These are phyloP conservation scores for Gallinago nigripennis DNA, from an alignment of 2,797 vertebrate genomes.

Conservation along the genomic window DNA sequence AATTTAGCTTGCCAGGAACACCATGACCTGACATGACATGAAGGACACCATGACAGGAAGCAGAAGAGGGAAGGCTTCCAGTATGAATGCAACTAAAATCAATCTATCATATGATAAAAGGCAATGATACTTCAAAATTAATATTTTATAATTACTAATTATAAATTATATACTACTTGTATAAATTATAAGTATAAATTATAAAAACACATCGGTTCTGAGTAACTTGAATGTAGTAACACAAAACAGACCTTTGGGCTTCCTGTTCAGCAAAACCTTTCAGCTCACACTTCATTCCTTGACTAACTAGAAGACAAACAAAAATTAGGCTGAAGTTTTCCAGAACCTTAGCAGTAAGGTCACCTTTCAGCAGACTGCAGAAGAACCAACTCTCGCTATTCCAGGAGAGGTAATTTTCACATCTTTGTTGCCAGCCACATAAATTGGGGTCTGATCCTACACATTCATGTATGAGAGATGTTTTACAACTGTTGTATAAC, in stretches of 20 bases:
- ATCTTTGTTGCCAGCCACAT: background rate
- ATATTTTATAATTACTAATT: background rate
- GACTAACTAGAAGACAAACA: background rate
- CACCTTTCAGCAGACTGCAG: background rate
- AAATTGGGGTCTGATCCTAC: background rate
- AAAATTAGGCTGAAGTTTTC: background rate
- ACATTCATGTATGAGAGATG: background rate
- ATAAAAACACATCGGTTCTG: background rate
- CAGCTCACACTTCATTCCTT: background rate
- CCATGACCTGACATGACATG: background rate
- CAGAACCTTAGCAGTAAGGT: background rate
- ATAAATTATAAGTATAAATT: conserved; percentile 2
- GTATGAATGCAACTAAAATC: background rate
- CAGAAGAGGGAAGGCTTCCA: background rate
- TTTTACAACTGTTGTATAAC: background rate
- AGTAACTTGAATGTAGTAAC: background rate
- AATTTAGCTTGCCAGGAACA: background rate
- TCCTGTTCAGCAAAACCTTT: background rate
- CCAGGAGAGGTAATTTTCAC: background rate
- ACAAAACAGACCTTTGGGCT: background rate
- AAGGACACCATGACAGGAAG: background rate
- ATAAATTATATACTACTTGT: background rate
- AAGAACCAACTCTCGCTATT: background rate
- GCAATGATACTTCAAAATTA: background rate
- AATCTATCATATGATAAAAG: background rate